These are phyloP conservation scores for Sciurus vulgaris DNA, from an alignment of 2,797 vertebrate species.

Conservation along the genomic window DNA sequence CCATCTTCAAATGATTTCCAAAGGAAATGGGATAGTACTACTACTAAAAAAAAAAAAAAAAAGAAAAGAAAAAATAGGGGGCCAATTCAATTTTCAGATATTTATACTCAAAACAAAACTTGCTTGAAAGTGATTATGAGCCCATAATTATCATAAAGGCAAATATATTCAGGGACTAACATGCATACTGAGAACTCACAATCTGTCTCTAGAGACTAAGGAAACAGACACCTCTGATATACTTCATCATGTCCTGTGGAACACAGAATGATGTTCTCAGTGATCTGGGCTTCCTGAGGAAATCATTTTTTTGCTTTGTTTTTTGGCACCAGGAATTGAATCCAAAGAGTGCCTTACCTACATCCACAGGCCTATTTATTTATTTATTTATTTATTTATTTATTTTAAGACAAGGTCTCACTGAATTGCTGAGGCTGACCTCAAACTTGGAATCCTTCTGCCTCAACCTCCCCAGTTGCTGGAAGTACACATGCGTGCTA, in stretches of 20 bases:
- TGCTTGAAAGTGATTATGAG: constrained; percentile 28
- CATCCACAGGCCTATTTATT: no score
- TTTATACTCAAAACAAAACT: constrained; percentile 29
- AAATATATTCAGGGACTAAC: neutral
- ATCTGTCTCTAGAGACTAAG: neutral
- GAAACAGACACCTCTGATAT: neutral
- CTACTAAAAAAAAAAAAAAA: neutral
- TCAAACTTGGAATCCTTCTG: no score
- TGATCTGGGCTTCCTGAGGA: neutral
- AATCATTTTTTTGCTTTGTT: neutral
- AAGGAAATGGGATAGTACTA: neutral
- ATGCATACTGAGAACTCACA: neutral
- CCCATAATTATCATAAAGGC: neutral
- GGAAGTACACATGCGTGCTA: no score
- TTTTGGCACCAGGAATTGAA: no score
- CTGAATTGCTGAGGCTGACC: no score
- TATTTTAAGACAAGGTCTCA: no score
- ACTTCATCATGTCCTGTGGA: neutral
- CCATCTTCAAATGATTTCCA: neutral
- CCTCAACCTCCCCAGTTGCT: no score
- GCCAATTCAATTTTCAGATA: constrained; percentile 24
- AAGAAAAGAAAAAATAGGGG: neutral
- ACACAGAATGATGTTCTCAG: neutral
- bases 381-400: no score
- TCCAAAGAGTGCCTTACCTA: no score